Base-by-base conservation (phyloP, 2,888 invertebrate species). In the Drosophila bunnanda region DNA sequence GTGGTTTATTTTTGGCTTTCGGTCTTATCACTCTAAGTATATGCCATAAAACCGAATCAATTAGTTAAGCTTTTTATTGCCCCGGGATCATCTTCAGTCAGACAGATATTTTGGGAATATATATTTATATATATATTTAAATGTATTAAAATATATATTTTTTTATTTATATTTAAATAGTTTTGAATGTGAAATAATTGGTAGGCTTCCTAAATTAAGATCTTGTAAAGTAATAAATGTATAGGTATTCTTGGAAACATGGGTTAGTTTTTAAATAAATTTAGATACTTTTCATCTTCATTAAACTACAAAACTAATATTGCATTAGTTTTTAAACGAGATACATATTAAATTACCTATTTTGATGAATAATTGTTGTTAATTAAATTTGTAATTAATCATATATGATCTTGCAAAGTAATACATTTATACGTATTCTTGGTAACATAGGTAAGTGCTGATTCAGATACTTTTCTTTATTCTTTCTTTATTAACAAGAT, bases 41-140 rank as follows among this genome's bases (percentile, higher is more conserved):
- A 30, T 20, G 8, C 28, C 20, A 13, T 36, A 8, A 12, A 57
- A 57, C 13, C 22, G 5, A 20, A 60, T 57, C 57, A 56, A 60
- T 57, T 41, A 56, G 39, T 22, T 56, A 13, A 32, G 39, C 56
- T 56, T 56, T 59, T 59, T 59, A 56, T 30, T 55, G 39, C 59
- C 59, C 39, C 32, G 17, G 30, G 55, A 30, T 41, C 25, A 39
- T 50, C 52, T 34, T 20, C 6, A 56, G n/a, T 41, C 32, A 10
- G 22, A 7, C 7, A 17, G 57, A 57, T 60, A 57, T 57, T 60
- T 41, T 60, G 28, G 58, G 38, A 52, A 17, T 15, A 13, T 13
- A 8, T 22, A 43, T 22, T 15, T 22, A 15, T 22, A 8, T 15
- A 43, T 43, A 8, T 43, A 22, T 43, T 43, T 25, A 4, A 22